Conservation (phyloP, 2,888 invertebrate genomes). For the Platynereis dumerilii region DNA sequence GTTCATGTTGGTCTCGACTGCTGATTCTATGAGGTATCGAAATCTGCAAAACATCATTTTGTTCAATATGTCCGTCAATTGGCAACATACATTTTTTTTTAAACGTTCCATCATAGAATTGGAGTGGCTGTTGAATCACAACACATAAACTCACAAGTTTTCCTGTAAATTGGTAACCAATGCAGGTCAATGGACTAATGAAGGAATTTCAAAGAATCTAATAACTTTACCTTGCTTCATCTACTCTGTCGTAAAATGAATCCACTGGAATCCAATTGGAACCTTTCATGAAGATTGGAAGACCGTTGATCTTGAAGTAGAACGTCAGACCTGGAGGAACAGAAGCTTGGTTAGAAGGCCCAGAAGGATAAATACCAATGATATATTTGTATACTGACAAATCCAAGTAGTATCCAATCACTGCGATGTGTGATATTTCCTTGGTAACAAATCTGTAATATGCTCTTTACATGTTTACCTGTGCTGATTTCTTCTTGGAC, state of each 20-base stretch:
- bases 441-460: too few species aligned
- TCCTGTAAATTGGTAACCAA: too few species aligned
- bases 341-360: background rate
- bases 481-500: constrained; percentile 70
- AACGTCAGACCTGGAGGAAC: constrained; percentile 72
- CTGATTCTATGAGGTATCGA: constrained; percentile 72
- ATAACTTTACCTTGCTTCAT: constrained; percentile 39
- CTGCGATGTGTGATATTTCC: too few species aligned
- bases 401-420: too few species aligned
- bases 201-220: too few species aligned
- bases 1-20: constrained; percentile 83
- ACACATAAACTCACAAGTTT: too few species aligned
- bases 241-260: constrained; percentile 79
- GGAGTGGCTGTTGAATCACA: too few species aligned
- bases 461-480: too few species aligned
- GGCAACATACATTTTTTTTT: too few species aligned
- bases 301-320: constrained; percentile 83
- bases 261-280: constrained; percentile 91
- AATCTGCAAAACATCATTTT: constrained; percentile 64
- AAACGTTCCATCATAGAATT: too few species aligned
- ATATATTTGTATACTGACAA: background rate
- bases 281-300: constrained; percentile 90
- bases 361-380: background rate
- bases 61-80: too few species aligned
- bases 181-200: too few species aligned